These are phyloP conservation scores for Rhabdomys pumilio DNA, from an alignment of 2,797 vertebrate species.

Conservation along the genomic window DNA sequence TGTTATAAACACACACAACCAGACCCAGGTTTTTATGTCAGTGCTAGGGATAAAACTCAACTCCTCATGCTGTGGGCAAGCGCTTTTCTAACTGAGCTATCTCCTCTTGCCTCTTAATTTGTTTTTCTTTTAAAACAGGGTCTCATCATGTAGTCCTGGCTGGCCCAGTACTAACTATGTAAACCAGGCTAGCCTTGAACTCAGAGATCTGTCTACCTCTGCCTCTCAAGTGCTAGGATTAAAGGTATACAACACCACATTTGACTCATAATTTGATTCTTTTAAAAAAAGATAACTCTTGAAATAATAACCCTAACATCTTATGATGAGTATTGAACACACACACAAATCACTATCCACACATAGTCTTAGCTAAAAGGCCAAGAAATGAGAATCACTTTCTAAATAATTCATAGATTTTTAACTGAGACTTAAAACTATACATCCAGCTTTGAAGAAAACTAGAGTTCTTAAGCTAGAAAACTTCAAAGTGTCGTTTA, in stretches of 20 bases:
- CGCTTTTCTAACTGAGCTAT: neutral
- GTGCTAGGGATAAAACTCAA: neutral
- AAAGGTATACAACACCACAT: neutral
- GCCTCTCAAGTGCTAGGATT: neutral
- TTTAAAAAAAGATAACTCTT: slow-evolving; percentile 43
- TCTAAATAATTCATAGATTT: neutral
- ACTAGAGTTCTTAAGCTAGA: slow-evolving; percentile 35
- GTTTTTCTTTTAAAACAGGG: neutral
- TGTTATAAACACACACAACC: neutral
- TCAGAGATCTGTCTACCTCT: neutral
- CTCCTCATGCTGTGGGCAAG: neutral
- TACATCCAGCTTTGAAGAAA: slow-evolving; percentile 1
- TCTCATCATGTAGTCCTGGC: neutral
- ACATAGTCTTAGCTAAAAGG: neutral
- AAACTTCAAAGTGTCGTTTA: slow-evolving; percentile 49
- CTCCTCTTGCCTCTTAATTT: neutral
- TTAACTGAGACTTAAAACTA: slow-evolving; percentile 19
- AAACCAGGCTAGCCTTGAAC: neutral
- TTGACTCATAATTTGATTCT: neutral
- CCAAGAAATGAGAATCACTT: neutral
- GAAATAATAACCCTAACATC: slow-evolving; percentile 17
- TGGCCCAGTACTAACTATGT: neutral
- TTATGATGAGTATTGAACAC: slow-evolving; percentile 46
- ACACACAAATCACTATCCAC: slow-evolving; percentile 32
- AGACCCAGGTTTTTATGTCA: neutral